phyloP scores from a whole-genome alignment of 2,113 vertebrate species.

The Oceanodroma tethys region DNA sequence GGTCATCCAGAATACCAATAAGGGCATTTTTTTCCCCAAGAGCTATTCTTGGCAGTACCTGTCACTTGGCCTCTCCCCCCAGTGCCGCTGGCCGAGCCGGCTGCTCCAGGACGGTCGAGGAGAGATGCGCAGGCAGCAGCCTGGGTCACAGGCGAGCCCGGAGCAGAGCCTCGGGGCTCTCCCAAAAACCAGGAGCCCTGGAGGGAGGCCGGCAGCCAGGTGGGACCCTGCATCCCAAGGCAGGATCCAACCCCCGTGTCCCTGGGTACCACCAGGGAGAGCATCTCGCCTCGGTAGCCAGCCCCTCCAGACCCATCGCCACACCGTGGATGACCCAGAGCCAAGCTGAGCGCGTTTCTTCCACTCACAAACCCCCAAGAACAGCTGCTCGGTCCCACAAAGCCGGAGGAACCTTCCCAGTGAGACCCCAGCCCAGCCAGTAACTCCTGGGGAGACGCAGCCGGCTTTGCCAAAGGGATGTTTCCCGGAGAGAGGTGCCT shows the following conservation, averaged over 20 bases:
- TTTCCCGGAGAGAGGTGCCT: not conserved
- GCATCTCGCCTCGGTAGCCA: fast-evolving
- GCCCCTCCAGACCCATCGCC: not conserved
- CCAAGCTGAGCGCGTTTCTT: fast-evolving
- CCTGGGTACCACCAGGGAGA: not conserved
- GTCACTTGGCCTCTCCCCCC: fast-evolving
- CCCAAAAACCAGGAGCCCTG: not conserved
- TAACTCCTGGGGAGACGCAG: not conserved
- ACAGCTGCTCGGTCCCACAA: fast-evolving
- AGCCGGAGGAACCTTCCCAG: not conserved
- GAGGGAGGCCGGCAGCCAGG: fast-evolving
- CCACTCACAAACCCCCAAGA: not conserved
- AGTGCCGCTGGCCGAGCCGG: fast-evolving
- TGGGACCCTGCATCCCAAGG: not conserved
- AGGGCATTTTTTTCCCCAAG: fast-evolving
- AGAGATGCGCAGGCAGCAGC: fast-evolving
- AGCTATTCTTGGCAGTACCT: not conserved
- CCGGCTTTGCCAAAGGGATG: not conserved
- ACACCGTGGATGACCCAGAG: fast-evolving
- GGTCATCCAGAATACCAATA: not conserved
- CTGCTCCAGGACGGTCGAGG: not conserved
- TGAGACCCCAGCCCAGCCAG: fast-evolving
- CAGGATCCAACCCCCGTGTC: fast-evolving
- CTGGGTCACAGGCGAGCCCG: fast-evolving
- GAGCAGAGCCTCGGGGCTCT: not conserved